These are phyloP conservation scores for Stictocephala bisonia DNA, from an alignment of 2,888 invertebrate genomes.

Conservation along the genomic window DNA sequence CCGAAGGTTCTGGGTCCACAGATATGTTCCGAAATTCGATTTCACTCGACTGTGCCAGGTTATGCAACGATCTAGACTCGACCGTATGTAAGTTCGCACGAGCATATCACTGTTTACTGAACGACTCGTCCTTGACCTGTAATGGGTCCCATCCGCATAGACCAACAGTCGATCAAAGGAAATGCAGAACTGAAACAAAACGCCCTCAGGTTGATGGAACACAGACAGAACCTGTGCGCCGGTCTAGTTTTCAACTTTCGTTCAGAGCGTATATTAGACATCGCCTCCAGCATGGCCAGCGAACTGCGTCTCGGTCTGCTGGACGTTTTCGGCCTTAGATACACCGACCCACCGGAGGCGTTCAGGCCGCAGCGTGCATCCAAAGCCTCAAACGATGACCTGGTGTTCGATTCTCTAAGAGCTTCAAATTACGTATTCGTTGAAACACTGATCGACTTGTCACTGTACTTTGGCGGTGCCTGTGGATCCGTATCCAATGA, in stretches of 20 bases:
- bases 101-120: neutral
- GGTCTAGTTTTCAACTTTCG: neutral
- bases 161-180: too few relatives aligned
- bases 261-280: neutral
- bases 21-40: neutral
- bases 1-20: neutral
- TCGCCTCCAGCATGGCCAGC: neutral
- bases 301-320: neutral
- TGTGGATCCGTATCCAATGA: neutral
- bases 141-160: neutral
- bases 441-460: neutral
- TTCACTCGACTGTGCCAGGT: neutral
- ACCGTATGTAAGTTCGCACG: neutral
- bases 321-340: neutral
- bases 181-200: too few relatives aligned
- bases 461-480: neutral
- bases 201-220: neutral
- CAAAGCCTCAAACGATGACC: too few relatives aligned
- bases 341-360: too few relatives aligned
- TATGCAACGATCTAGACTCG: neutral
- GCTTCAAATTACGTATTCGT: neutral
- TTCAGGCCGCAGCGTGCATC: too few relatives aligned
- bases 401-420: neutral
- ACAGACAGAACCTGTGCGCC: neutral
- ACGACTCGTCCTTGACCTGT: too few relatives aligned